A percentile compares a stretch with the other conserved stretches of the same genome.
These are phyloP conservation scores for Pammene fasciana DNA, from an alignment of 2,888 invertebrate species.

Conservation along the genomic window DNA sequence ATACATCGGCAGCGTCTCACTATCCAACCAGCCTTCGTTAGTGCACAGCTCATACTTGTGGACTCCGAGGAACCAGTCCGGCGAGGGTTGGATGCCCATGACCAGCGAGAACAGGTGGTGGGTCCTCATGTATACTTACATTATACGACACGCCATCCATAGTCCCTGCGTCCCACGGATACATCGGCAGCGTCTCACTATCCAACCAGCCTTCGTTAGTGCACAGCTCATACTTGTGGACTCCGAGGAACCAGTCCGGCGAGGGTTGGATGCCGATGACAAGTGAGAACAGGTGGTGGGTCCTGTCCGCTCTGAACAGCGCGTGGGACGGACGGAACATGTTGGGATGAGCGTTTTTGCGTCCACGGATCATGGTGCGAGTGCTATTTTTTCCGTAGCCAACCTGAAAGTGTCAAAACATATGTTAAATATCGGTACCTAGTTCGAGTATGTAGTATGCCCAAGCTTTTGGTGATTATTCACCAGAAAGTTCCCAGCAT, in stretches of 20 bases:
- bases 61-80: conserved; percentile 77
- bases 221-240: conserved; percentile 70
- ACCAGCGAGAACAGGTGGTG: conserved; percentile 73
- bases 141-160: conserved; percentile 75
- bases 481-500: too few relatives aligned
- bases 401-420: conserved; percentile 57
- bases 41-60: conserved; percentile 71
- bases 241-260: conserved; percentile 78
- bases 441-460: too few relatives aligned
- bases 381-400: conserved; percentile 53
- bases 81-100: conserved; percentile 73
- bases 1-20: conserved; percentile 61
- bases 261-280: conserved; percentile 73
- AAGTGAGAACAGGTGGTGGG: conserved; percentile 72
- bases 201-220: conserved; percentile 64
- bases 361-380: conserved; percentile 72
- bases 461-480: too few relatives aligned
- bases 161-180: conserved; percentile 76
- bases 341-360: conserved; percentile 67
- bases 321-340: conserved; percentile 73
- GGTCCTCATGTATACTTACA: conserved; percentile 54
- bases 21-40: conserved; percentile 62
- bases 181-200: conserved; percentile 59
- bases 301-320: conserved; percentile 70
- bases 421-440: too few relatives aligned